Evolutionary conservation across 2,797 vertebrate genomes (phyloP).

Genomic region (Myotis daubentonii): DNA sequence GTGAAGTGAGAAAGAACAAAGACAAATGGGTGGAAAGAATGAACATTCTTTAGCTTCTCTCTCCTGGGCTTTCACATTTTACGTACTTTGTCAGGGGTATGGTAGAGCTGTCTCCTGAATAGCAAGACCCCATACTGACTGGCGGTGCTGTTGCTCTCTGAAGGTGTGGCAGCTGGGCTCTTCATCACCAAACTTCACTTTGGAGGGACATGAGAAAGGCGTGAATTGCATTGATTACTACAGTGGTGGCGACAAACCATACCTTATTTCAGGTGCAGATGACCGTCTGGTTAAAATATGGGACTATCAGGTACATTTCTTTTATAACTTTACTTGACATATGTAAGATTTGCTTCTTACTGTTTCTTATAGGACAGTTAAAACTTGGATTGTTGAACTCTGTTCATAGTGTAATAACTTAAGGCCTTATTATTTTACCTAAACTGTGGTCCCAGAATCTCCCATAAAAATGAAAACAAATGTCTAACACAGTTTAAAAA

Average conservation of each 20-base stretch:
- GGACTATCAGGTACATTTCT: slow-evolving; percentile 94
- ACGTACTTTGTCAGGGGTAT: background rate
- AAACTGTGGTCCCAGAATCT: background rate
- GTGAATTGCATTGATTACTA: slow-evolving; percentile 99
- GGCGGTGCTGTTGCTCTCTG: slow-evolving; percentile 24
- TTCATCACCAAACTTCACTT: slow-evolving; percentile 97
- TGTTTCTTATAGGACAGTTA: background rate
- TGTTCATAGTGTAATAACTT: background rate
- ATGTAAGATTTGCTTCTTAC: background rate
- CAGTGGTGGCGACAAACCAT: slow-evolving; percentile 98
- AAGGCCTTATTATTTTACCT: background rate
- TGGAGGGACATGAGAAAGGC: slow-evolving; percentile 98
- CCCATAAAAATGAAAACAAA: slow-evolving; percentile 6
- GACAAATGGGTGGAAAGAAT: background rate
- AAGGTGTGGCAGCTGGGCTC: slow-evolving; percentile 99
- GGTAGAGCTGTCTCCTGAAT: background rate
- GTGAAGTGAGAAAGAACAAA: slow-evolving; percentile 11
- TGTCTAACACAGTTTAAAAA: slow-evolving; percentile 18
- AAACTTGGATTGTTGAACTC: slow-evolving; percentile 8
- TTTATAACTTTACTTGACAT: background rate
- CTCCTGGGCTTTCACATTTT: background rate
- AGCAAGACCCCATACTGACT: background rate
- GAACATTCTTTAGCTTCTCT: background rate
- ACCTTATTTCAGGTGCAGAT: slow-evolving; percentile 98
- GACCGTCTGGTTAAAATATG: slow-evolving; percentile 98